Conservation (phyloP, 1,140 invertebrate species). For the Lepidostoma basale region DNA sequence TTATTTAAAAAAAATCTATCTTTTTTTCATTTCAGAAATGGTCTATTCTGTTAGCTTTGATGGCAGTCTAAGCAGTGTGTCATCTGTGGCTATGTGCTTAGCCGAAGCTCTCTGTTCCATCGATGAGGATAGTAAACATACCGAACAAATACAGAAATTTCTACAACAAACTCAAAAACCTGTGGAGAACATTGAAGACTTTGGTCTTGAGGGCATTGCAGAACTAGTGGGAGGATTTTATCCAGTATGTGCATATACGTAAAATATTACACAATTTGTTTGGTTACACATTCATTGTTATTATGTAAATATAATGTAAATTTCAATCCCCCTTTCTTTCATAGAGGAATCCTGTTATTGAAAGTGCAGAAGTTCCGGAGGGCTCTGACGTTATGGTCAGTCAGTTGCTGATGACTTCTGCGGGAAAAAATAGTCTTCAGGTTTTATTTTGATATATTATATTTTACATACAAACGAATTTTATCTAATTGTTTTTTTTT, state of each 20-base stretch:
- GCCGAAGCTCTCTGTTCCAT: constrained; percentile 79
- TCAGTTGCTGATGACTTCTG: constrained; percentile 61
- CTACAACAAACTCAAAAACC: constrained; percentile 61
- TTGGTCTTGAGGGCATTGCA: constrained; percentile 53
- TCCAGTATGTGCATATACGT: constrained; percentile 49
- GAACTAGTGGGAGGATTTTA: constrained; percentile 56
- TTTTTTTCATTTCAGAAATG: constrained; percentile 28
- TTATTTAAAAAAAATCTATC: neutral
- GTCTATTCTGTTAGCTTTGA: constrained; percentile 57
- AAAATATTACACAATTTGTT: neutral
- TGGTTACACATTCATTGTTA: neutral
- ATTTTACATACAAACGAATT: no score
- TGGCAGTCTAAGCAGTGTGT: constrained; percentile 52
- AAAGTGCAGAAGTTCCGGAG: constrained; percentile 39
- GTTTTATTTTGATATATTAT: no score
- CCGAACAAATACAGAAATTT: constrained; percentile 68
- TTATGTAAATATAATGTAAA: neutral
- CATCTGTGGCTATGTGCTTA: constrained; percentile 61
- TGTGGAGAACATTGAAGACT: constrained; percentile 50
- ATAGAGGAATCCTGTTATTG: constrained; percentile 42
- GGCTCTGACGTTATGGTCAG: constrained; percentile 55
- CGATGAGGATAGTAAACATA: constrained; percentile 77
- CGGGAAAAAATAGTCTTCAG: constrained; percentile 64
- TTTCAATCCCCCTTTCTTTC: constrained; percentile 15
- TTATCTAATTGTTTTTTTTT: no score